Evolutionary conservation across 2,888 invertebrate genomes (phyloP).

Genomic region (Osedax frankpressi): DNA sequence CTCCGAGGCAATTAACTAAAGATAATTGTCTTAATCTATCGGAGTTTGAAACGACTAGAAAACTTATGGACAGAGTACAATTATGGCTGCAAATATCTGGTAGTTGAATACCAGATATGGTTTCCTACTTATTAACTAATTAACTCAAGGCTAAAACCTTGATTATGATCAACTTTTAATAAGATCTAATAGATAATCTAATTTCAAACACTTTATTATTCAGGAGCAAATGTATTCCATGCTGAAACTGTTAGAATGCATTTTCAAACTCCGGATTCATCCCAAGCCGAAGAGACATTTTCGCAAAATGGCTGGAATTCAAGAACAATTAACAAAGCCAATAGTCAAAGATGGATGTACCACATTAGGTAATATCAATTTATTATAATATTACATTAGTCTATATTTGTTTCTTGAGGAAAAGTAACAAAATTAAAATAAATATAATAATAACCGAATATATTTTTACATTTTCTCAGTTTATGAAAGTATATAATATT

Average conservation of each 20-base stretch:
- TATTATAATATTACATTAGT: neutral
- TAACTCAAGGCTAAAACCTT: too few relatives aligned
- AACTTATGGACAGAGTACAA: slow-evolving; percentile 27
- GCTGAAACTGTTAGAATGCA: slow-evolving; percentile 25
- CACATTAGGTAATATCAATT: slow-evolving; percentile 24
- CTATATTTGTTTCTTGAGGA: too few relatives aligned
- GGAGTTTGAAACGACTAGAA: slow-evolving; percentile 26
- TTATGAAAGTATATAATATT: too few relatives aligned
- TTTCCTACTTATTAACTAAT: neutral
- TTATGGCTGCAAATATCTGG: slow-evolving; percentile 29
- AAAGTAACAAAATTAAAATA: too few relatives aligned
- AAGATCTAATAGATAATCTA: too few relatives aligned
- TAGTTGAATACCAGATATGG: slow-evolving; percentile 7
- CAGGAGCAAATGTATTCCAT: slow-evolving; percentile 25
- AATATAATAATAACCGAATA: too few relatives aligned
- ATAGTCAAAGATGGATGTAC: slow-evolving; percentile 25
- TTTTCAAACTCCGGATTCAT: too few relatives aligned
- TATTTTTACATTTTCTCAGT: too few relatives aligned
- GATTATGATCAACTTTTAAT: too few relatives aligned
- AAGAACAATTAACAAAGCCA: too few relatives aligned
- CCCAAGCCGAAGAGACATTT: slow-evolving; percentile 27
- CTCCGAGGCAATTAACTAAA: slow-evolving; percentile 22
- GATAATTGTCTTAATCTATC: slow-evolving; percentile 16
- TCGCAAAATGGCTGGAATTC: slow-evolving; percentile 21
- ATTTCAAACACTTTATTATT: too few relatives aligned